Evolutionary conservation across 2,888 invertebrate species (phyloP).

Genomic region (Dioctria linearis): DNA sequence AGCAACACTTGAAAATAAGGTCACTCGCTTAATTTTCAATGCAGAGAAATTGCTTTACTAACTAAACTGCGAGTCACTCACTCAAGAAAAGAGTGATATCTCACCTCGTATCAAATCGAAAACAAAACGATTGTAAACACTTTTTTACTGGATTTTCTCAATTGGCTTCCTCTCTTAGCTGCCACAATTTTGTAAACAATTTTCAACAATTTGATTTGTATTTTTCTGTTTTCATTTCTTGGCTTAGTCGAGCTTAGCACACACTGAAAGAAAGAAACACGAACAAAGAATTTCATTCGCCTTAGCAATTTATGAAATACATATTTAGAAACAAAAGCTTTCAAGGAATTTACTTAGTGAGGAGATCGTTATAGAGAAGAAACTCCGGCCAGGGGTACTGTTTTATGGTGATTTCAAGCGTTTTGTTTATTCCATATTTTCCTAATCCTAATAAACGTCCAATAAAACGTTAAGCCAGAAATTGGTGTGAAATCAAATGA

Average conservation of each 20-base stretch:
- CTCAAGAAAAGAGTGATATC: neutral
- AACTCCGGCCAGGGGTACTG: neutral
- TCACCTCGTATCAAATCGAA: neutral
- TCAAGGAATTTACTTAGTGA: neutral
- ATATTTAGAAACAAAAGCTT: neutral
- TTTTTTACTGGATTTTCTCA: slow-evolving; percentile 6
- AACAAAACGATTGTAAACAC: neutral
- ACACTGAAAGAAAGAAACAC: neutral
- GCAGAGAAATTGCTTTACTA: slow-evolving; percentile 7
- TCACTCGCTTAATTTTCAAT: neutral
- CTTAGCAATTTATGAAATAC: no score
- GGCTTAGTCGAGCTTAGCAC: neutral
- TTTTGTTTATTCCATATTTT: slow-evolving; percentile 2
- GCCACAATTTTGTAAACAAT: slow-evolving; percentile 1
- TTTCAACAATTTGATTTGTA: neutral
- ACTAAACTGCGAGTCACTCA: neutral
- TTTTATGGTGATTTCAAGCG: neutral
- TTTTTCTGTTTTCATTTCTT: neutral
- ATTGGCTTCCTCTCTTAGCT: neutral
- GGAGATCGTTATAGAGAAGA: neutral
- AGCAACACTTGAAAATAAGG: neutral
- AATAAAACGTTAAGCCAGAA: slow-evolving; percentile 6
- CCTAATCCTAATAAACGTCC: neutral
- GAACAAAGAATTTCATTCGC: neutral
- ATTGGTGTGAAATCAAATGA: neutral